Evolutionary conservation across 2,797 vertebrate genomes (phyloP).

Genomic region (Microctenopoma stevenorrisi): DNA sequence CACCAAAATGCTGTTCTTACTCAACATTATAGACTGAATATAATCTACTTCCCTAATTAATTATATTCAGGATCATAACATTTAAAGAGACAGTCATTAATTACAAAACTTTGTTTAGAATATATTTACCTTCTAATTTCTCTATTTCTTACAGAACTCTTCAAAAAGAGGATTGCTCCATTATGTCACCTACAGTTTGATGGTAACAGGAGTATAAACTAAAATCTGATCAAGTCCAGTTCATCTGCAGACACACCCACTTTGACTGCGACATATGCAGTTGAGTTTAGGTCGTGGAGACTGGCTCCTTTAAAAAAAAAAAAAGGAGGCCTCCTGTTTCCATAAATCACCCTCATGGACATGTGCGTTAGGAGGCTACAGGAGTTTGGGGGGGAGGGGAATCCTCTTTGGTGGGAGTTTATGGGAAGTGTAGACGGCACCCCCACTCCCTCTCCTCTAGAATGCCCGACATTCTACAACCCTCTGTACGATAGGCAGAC

Average conservation of each 20-base stretch:
- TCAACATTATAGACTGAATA: no score
- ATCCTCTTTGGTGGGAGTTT: slow-evolving; percentile 24
- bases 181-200: no score
- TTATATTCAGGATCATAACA: no score
- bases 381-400: not conserved
- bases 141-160: no score
- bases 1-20: no score
- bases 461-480: slow-evolving; percentile 68
- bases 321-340: slow-evolving; percentile 61
- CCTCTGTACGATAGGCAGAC: slow-evolving; percentile 40
- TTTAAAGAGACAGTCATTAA: no score
- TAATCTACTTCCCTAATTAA: no score
- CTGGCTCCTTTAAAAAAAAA: slow-evolving; percentile 17
- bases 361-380: slow-evolving; percentile 52
- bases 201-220: no score
- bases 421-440: slow-evolving; percentile 51
- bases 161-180: no score
- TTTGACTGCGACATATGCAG: not conserved
- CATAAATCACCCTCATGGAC: slow-evolving; percentile 62
- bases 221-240: slow-evolving; percentile 8
- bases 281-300: not conserved
- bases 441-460: slow-evolving; percentile 30
- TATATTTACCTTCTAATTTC: no score
- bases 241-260: slow-evolving; percentile 9
- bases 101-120: no score